phyloP scores from a whole-genome alignment of 2,797 vertebrate genomes.

The Eidolon dupreanum region DNA sequence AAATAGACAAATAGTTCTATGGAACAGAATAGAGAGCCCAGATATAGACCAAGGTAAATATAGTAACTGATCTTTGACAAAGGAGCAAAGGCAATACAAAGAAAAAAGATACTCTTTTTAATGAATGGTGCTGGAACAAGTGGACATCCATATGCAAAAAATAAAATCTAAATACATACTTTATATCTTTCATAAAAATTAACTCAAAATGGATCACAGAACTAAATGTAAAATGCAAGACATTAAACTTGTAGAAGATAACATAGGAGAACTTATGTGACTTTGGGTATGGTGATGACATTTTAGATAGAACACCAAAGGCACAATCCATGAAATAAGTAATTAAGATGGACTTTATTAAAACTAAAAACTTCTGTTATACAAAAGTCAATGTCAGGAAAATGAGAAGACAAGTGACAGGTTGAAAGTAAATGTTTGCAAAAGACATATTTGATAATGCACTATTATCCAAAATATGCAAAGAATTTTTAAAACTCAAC shows the following conservation, averaged over 20 bases:
- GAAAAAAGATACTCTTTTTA: background rate
- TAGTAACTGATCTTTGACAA: background rate
- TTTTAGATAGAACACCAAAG: background rate
- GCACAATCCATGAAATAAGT: background rate
- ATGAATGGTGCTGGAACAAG: background rate
- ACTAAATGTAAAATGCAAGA: background rate
- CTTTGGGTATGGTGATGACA: background rate
- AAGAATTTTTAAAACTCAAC: background rate
- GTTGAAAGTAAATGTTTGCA: background rate
- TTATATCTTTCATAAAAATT: background rate
- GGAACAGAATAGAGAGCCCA: background rate
- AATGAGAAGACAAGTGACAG: background rate
- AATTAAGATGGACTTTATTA: background rate
- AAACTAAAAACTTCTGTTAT: background rate
- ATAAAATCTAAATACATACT: background rate
- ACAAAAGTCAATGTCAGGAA: background rate
- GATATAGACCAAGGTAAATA: background rate
- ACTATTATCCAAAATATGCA: background rate
- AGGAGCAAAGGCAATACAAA: background rate
- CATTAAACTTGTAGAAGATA: background rate
- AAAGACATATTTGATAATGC: background rate
- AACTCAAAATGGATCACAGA: background rate
- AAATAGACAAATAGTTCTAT: background rate
- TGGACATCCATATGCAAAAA: background rate
- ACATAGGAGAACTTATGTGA: background rate